A percentile compares a stretch with the other conserved stretches of the same genome.
phyloP scores from a whole-genome alignment of 2,888 invertebrate species.

The Cephus pygmeus region DNA sequence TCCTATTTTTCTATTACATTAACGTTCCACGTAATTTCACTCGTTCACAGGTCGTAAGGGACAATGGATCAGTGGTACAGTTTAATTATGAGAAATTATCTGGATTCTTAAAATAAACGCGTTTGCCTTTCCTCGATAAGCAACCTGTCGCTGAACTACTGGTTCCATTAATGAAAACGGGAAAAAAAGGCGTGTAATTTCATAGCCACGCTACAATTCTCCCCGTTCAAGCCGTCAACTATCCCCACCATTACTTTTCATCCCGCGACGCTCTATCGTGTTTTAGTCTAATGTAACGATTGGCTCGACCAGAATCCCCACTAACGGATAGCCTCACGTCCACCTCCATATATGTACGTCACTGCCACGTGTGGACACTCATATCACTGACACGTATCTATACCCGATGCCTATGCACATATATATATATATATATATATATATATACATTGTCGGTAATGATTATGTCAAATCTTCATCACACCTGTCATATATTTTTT shows the following conservation, averaged over 20 bases:
- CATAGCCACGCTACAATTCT: background rate
- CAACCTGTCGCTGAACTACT: background rate
- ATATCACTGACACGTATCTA: background rate
- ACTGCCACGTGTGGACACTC: background rate
- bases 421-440: background rate
- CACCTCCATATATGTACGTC: background rate
- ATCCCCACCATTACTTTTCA: background rate
- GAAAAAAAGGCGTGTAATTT: conserved; percentile 5
- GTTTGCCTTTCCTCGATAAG: background rate
- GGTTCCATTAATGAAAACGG: background rate
- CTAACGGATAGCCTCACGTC: background rate
- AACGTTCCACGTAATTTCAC: background rate
- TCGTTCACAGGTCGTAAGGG: background rate
- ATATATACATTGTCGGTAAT: background rate
- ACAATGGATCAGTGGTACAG: background rate
- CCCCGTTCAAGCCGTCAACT: background rate
- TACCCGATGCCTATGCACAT: background rate
- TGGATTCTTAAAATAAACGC: background rate
- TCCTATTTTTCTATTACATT: background rate
- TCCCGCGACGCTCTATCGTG: background rate
- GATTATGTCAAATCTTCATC: background rate
- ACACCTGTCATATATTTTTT: too few species aligned
- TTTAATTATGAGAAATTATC: background rate
- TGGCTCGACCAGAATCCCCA: conserved; percentile 1
- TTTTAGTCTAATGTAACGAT: conserved; percentile 6